phyloP scores from a whole-genome alignment of 2,888 invertebrate genomes.

The Monopis laevigella region DNA sequence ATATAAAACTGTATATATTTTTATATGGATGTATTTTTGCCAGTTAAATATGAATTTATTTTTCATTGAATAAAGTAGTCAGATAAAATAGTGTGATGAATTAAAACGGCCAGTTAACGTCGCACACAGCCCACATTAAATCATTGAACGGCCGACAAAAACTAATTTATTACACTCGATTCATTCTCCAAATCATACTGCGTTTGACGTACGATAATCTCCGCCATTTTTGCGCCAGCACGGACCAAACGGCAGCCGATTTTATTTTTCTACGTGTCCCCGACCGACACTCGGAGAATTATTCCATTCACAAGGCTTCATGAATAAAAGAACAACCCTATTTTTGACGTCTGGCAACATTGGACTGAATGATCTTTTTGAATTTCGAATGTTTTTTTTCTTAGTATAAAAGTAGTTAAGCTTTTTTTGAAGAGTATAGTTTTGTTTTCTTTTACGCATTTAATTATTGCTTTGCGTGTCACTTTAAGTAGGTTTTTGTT shows the following conservation, averaged over 20 bases:
- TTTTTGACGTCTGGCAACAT: neutral
- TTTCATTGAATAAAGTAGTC: too few species aligned
- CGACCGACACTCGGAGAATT: neutral
- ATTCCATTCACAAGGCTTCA: neutral
- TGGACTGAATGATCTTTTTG: neutral
- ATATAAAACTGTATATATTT: too few species aligned
- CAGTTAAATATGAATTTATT: too few species aligned
- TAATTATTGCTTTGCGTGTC: neutral
- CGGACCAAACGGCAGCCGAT: constrained; percentile 10
- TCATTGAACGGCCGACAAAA: neutral
- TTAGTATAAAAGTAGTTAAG: too few species aligned
- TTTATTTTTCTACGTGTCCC: constrained; percentile 12
- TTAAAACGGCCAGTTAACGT: neutral
- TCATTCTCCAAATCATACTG: neutral
- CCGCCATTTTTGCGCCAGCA: constrained; percentile 12
- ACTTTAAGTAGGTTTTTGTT: neutral
- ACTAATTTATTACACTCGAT: neutral
- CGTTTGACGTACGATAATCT: constrained; percentile 11
- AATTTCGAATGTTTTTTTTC: constrained; percentile 4
- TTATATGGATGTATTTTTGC: too few species aligned
- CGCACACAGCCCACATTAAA: neutral
- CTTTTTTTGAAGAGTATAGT: too few species aligned
- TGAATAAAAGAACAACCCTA: neutral
- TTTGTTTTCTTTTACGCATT: constrained; percentile 3
- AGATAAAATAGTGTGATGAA: too few species aligned